phyloP scores from a whole-genome alignment of 2,113 vertebrate genomes.

The Daboia siamensis region DNA sequence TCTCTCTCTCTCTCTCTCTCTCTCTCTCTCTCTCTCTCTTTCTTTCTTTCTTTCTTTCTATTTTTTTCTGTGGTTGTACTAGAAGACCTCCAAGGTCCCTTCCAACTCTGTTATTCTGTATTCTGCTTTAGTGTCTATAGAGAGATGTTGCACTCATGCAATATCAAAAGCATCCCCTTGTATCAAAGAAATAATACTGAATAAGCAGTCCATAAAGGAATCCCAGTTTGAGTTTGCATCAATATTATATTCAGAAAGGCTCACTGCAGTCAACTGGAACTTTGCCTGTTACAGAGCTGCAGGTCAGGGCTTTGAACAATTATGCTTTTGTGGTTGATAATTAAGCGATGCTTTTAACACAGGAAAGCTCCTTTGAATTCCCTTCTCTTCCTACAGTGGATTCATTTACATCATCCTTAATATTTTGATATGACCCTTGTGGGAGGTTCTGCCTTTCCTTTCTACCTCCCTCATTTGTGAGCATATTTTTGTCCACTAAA shows the following conservation, averaged over 20 bases:
- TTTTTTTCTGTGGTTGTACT: neutral
- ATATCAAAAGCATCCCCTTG: neutral
- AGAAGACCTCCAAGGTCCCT: neutral
- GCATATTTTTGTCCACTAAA: neutral
- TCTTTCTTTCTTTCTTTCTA: neutral
- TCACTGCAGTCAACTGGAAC: slow-evolving; percentile 11
- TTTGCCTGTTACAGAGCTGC: slow-evolving; percentile 28
- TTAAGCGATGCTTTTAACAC: slow-evolving; percentile 17
- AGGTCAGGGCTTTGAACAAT: slow-evolving; percentile 25
- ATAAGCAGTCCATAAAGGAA: slow-evolving; percentile 19
- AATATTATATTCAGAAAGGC: slow-evolving; percentile 18
- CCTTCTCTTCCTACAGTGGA: neutral
- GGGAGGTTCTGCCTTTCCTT: neutral
- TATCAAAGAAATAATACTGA: neutral
- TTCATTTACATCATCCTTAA: neutral
- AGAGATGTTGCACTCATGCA: neutral
- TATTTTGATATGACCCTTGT: neutral
- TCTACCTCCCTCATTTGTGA: neutral
- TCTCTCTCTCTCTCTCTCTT: no score
- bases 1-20: no score
- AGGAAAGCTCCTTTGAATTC: slow-evolving; percentile 19
- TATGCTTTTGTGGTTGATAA: slow-evolving; percentile 1
- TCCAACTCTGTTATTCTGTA: neutral
- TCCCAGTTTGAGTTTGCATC: slow-evolving; percentile 21
- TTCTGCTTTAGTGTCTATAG: neutral